These are phyloP conservation scores for Ceramica pisi DNA, from an alignment of 2,888 invertebrate genomes.

Conservation along the genomic window DNA sequence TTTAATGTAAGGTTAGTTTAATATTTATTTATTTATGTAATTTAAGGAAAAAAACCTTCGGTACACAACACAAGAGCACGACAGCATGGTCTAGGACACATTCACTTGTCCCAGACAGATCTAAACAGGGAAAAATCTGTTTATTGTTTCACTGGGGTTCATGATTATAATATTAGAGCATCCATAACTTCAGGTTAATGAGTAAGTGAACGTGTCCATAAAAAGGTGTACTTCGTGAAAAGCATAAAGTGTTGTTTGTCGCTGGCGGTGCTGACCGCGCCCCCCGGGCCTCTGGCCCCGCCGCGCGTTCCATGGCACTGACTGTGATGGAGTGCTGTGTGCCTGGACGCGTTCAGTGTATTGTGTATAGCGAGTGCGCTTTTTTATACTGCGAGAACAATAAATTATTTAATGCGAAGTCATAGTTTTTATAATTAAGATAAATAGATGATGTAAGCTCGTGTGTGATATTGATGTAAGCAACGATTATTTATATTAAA, in stretches of 20 bases:
- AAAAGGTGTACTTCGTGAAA: slow-evolving; percentile 48
- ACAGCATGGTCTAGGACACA: slow-evolving; percentile 33
- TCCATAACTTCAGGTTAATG: neutral
- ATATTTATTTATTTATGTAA: slow-evolving; percentile 35
- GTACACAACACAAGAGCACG: slow-evolving; percentile 44
- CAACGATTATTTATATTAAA: slow-evolving; percentile 88
- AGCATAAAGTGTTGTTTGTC: slow-evolving; percentile 61
- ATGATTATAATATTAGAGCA: neutral
- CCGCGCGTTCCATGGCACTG: slow-evolving; percentile 78
- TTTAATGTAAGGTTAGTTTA: slow-evolving; percentile 37
- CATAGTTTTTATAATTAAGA: too few relatives aligned
- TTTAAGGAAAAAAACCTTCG: too few relatives aligned
- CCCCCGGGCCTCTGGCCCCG: slow-evolving; percentile 55
- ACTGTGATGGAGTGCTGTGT: slow-evolving; percentile 85
- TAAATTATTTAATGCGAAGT: too few relatives aligned
- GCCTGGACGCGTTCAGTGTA: slow-evolving; percentile 67
- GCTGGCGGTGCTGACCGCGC: slow-evolving; percentile 55
- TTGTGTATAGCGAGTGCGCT: too few relatives aligned
- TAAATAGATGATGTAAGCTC: too few relatives aligned
- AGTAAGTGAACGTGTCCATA: slow-evolving; percentile 4
- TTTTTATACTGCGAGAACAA: too few relatives aligned
- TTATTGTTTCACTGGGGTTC: neutral
- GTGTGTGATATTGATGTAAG: too few relatives aligned
- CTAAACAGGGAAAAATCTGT: neutral
- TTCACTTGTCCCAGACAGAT: slow-evolving; percentile 6